A percentile compares a stretch with the other conserved stretches of the same genome.
Evolutionary conservation across 2,888 invertebrate species (phyloP).

Genomic region (Calliopum simillimum): DNA sequence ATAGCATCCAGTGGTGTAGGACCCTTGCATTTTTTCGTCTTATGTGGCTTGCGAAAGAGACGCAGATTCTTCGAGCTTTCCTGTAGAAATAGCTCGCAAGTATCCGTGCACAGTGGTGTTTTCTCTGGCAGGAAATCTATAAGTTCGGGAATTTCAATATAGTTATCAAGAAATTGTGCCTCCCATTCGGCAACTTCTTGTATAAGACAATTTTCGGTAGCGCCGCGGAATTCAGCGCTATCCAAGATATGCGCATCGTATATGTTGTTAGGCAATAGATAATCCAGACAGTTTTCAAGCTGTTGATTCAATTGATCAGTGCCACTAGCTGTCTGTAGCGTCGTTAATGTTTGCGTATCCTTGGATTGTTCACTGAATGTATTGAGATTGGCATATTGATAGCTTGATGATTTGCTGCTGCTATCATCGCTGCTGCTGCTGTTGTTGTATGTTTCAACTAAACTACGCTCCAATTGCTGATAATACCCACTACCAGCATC

Average conservation of each 20-base stretch:
- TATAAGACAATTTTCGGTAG: slow-evolving; percentile 30
- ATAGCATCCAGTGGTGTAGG: neutral
- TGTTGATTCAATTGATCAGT: slow-evolving; percentile 45
- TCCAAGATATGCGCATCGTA: slow-evolving; percentile 40
- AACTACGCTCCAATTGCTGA: neutral
- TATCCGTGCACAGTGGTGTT: slow-evolving; percentile 71
- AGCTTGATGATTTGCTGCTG: neutral
- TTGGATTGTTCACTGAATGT: neutral
- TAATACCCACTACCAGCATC: neutral
- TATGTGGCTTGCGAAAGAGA: slow-evolving; percentile 42
- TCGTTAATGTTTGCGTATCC: neutral
- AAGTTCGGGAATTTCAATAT: slow-evolving; percentile 63
- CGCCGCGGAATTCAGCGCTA: slow-evolving; percentile 35
- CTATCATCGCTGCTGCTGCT: slow-evolving; percentile 30
- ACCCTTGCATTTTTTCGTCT: neutral
- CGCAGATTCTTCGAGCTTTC: slow-evolving; percentile 66
- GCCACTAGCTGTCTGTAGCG: neutral
- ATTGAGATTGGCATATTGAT: no score
- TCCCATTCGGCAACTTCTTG: slow-evolving; percentile 62
- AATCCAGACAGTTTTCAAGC: slow-evolving; percentile 46
- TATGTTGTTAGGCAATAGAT: slow-evolving; percentile 41
- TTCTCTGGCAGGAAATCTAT: slow-evolving; percentile 68
- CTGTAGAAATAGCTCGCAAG: slow-evolving; percentile 69
- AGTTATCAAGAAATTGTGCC: slow-evolving; percentile 62
- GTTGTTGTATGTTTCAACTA: slow-evolving; percentile 47